A percentile compares a stretch with the other conserved stretches of the same genome.
Evolutionary conservation across 2,888 invertebrate species (phyloP).

Genomic region (Noctua janthe): DNA sequence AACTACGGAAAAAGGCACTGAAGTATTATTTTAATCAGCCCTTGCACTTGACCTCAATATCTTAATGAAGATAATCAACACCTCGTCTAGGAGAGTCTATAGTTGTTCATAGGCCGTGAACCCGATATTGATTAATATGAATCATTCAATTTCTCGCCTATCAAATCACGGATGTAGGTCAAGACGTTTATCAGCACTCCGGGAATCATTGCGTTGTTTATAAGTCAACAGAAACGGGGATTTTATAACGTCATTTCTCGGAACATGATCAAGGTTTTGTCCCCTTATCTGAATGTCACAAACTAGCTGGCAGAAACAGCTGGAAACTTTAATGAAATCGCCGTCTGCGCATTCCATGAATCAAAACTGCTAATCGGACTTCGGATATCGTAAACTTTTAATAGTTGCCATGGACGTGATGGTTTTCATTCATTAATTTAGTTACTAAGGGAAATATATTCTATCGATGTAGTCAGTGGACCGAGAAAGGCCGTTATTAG

Average conservation of each 20-base stretch:
- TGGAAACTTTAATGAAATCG: slow-evolving; percentile 31
- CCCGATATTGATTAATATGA: slow-evolving; percentile 50
- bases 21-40: slow-evolving; percentile 18
- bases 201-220: slow-evolving; percentile 20
- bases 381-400: slow-evolving; percentile 51
- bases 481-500: slow-evolving; percentile 13
- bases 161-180: slow-evolving; percentile 56
- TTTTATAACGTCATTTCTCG: slow-evolving; percentile 22
- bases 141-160: slow-evolving; percentile 62
- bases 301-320: slow-evolving; percentile 32
- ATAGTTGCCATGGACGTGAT: slow-evolving; percentile 29
- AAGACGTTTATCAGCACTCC: slow-evolving; percentile 47
- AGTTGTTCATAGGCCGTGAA: slow-evolving; percentile 51
- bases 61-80: slow-evolving; percentile 42
- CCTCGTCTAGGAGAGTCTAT: slow-evolving; percentile 13
- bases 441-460: slow-evolving; percentile 31
- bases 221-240: slow-evolving; percentile 12
- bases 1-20: slow-evolving; percentile 1
- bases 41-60: slow-evolving; percentile 46
- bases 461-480: slow-evolving; percentile 13
- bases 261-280: slow-evolving; percentile 17
- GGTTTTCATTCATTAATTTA: slow-evolving; percentile 43
- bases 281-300: slow-evolving; percentile 35
- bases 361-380: slow-evolving; percentile 41
- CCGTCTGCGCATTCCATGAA: slow-evolving; percentile 42